phyloP scores from a whole-genome alignment of 2,113 vertebrate species.

The Lanius collurio region DNA sequence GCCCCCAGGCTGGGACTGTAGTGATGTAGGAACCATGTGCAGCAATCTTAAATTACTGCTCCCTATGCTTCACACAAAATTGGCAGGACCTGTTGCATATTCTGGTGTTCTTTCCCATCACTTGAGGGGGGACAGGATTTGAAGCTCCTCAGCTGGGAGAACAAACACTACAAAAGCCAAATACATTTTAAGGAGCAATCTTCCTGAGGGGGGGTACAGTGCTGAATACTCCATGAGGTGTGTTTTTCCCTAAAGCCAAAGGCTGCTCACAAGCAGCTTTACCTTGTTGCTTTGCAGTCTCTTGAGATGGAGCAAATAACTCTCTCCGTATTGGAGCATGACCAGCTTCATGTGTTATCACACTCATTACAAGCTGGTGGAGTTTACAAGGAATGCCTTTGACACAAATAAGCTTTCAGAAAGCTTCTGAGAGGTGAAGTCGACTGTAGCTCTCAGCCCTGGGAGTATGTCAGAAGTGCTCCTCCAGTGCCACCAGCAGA shows the following conservation, averaged over 20 bases:
- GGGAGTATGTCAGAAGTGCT: neutral
- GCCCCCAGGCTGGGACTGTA: constrained; percentile 10
- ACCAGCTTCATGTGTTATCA: neutral
- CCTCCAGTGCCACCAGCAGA: neutral
- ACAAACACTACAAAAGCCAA: neutral
- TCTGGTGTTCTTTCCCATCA: neutral
- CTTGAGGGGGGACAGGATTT: neutral
- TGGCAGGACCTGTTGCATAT: neutral
- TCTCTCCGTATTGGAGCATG: neutral
- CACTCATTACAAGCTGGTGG: neutral
- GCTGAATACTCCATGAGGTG: neutral
- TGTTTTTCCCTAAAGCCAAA: neutral
- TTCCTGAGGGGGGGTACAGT: neutral
- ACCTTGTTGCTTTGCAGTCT: neutral
- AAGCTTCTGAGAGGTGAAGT: neutral
- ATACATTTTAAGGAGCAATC: neutral
- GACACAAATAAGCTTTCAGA: neutral
- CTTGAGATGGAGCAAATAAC: neutral
- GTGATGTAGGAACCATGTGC: neutral
- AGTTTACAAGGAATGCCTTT: constrained; percentile 18
- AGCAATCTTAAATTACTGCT: neutral
- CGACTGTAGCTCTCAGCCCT: neutral
- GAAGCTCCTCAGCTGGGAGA: neutral
- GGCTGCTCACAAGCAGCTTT: neutral
- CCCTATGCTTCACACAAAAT: neutral